Evolutionary conservation across 2,888 invertebrate genomes (phyloP).

Genomic region (Drosophila dives): DNA sequence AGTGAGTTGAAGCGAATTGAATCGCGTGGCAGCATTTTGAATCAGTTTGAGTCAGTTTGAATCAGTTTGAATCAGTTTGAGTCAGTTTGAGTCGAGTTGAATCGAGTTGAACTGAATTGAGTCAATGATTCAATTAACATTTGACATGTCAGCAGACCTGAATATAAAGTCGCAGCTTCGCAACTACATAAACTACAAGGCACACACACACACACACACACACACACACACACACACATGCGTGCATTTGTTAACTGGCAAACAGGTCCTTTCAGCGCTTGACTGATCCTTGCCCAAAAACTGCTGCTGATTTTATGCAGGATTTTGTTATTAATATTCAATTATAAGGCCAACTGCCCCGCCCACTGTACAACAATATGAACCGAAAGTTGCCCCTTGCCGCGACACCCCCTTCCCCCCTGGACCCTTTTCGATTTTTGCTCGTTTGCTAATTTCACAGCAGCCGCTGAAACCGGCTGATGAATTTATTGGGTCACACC

Average conservation of each 20-base stretch:
- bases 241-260: conserved; percentile 45
- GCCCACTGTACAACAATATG: background rate
- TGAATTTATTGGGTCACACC: conserved; percentile 60
- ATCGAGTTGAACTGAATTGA: background rate
- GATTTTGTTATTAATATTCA: conserved; percentile 80
- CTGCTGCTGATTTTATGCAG: conserved; percentile 64
- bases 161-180: conserved; percentile 20
- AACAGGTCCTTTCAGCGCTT: conserved; percentile 9
- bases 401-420: no score
- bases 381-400: background rate
- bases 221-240: conserved; percentile 8
- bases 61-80: background rate
- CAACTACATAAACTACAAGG: conserved; percentile 16
- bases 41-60: conserved; percentile 7
- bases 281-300: conserved; percentile 29
- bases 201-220: background rate
- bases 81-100: background rate
- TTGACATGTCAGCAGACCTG: conserved; percentile 46
- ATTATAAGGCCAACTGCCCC: conserved; percentile 53
- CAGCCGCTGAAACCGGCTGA: conserved; percentile 42
- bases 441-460: conserved; percentile 33
- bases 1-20: conserved; percentile 28
- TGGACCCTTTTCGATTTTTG: background rate
- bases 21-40: conserved; percentile 1
- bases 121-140: conserved; percentile 65